A percentile compares a stretch with the other conserved stretches of the same genome.
Evolutionary conservation across 2,888 invertebrate genomes (phyloP).

Genomic region (Unio pictorum): DNA sequence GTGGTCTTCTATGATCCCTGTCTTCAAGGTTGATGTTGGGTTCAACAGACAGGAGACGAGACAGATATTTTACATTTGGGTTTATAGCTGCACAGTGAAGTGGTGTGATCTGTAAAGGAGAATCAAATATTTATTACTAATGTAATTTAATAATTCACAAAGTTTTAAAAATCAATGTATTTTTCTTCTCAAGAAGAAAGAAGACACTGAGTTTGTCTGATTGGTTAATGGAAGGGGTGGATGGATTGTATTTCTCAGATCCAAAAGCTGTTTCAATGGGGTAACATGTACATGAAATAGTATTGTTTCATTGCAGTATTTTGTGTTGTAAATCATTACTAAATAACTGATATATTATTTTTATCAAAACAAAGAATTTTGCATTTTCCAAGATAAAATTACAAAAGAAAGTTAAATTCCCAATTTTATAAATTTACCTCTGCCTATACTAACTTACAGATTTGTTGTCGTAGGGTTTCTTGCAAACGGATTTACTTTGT

Average conservation of each 20-base stretch:
- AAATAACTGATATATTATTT: neutral
- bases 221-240: too few relatives aligned
- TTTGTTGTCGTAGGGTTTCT: constrained; percentile 67
- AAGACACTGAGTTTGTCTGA: too few relatives aligned
- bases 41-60: constrained; percentile 69
- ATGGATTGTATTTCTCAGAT: too few relatives aligned
- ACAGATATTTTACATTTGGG: constrained; percentile 73
- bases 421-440: neutral
- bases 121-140: neutral
- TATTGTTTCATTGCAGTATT: too few relatives aligned
- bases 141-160: neutral
- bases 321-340: neutral
- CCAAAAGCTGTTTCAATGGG: too few relatives aligned
- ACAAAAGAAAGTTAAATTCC: neutral
- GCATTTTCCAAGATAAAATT: neutral
- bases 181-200: too few relatives aligned
- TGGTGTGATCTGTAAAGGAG: constrained; percentile 71
- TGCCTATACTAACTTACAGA: constrained; percentile 47
- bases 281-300: too few relatives aligned
- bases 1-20: constrained; percentile 70
- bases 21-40: constrained; percentile 73
- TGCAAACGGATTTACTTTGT: constrained; percentile 68
- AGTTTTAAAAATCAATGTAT: too few relatives aligned
- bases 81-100: constrained; percentile 75
- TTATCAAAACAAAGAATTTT: neutral